Conservation (phyloP, 2,888 invertebrate species). For the Bellardia pandia region DNA sequence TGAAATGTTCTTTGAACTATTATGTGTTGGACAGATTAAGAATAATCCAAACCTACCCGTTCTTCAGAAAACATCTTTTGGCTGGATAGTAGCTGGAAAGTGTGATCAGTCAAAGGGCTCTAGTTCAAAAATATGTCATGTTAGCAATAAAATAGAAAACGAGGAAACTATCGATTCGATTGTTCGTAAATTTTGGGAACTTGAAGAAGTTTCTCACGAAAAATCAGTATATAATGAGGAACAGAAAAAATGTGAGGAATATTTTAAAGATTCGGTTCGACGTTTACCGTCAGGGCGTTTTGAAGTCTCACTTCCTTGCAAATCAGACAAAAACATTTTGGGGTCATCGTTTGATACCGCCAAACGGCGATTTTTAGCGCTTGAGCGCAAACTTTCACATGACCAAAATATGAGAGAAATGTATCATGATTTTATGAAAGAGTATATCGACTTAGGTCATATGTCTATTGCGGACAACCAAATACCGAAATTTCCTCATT, state of each 20-base stretch:
- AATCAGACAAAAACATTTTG: slow-evolving; percentile 48
- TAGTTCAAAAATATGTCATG: not conserved
- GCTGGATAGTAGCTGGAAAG: slow-evolving; percentile 28
- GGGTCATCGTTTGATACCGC: slow-evolving; percentile 60
- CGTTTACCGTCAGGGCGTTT: slow-evolving; percentile 44
- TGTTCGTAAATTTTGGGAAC: slow-evolving; percentile 17
- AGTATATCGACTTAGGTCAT: slow-evolving; percentile 65
- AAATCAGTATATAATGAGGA: slow-evolving; percentile 36
- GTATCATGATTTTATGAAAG: slow-evolving; percentile 44
- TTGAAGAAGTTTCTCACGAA: slow-evolving; percentile 56
- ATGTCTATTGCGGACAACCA: slow-evolving; percentile 49
- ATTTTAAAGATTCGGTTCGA: slow-evolving; percentile 31
- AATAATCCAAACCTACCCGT: not conserved
- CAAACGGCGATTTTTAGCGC: slow-evolving; percentile 59
- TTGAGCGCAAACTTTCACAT: slow-evolving; percentile 8
- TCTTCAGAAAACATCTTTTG: slow-evolving; percentile 28
- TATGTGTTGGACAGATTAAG: slow-evolving; percentile 1
- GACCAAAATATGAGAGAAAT: slow-evolving; percentile 19
- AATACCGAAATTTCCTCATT: slow-evolving; percentile 42
- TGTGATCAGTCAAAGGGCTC: not conserved
- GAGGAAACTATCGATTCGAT: too few species aligned
- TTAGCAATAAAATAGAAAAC: too few species aligned
- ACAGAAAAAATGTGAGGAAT: slow-evolving; percentile 56
- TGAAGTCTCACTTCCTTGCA: slow-evolving; percentile 59
- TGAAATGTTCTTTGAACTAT: not conserved